phyloP scores from a whole-genome alignment of 1,140 invertebrate species.

The Drosophila takahashii region DNA sequence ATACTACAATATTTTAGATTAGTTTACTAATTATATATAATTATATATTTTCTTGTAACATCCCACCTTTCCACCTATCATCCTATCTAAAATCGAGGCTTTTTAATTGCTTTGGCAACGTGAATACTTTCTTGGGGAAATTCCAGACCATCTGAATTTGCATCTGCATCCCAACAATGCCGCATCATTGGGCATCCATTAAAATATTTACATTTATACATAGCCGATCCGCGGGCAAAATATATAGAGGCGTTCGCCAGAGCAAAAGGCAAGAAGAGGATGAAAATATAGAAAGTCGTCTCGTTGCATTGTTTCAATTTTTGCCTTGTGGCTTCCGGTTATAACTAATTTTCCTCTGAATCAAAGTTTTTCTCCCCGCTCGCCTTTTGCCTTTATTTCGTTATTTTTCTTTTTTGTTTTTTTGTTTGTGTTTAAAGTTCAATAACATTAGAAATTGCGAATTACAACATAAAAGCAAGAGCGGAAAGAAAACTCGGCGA shows the following conservation, averaged over 20 bases:
- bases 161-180: slow-evolving; percentile 52
- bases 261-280: slow-evolving; percentile 20
- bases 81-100: slow-evolving; percentile 10
- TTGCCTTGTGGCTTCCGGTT: slow-evolving; percentile 72
- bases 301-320: slow-evolving; percentile 71
- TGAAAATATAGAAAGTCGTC: slow-evolving; percentile 69
- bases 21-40: no score
- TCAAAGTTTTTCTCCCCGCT: slow-evolving; percentile 56
- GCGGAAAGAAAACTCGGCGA: slow-evolving; percentile 53
- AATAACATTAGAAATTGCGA: slow-evolving; percentile 82
- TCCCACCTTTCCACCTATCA: no score
- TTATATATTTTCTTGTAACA: no score
- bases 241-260: not conserved
- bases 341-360: slow-evolving; percentile 65
- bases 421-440: slow-evolving; percentile 70
- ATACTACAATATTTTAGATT: no score
- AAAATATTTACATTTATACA: slow-evolving; percentile 40
- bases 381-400: not conserved
- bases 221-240: not conserved
- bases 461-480: slow-evolving; percentile 63
- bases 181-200: slow-evolving; percentile 44
- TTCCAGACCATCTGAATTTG: slow-evolving; percentile 31
- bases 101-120: slow-evolving; percentile 10
- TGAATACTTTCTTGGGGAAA: slow-evolving; percentile 24
- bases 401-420: slow-evolving; percentile 5